phyloP scores from a whole-genome alignment of 1,140 invertebrate species.

The Lysiphlebus fabarum region DNA sequence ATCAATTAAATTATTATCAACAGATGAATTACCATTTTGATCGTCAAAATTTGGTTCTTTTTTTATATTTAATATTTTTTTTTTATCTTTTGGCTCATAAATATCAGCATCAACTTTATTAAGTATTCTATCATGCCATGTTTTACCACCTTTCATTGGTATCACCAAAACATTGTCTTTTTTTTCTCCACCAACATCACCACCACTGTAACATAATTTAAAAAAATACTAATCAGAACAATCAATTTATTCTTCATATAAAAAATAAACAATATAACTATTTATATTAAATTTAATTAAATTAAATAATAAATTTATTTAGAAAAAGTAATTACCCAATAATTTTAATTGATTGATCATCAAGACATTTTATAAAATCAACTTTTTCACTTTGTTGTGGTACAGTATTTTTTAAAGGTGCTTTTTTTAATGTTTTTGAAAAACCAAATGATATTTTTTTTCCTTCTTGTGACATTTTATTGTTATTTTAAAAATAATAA shows the following conservation, averaged over 20 bases:
- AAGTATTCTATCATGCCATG: slow-evolving; percentile 48
- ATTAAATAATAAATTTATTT: not conserved
- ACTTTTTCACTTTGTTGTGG: slow-evolving; percentile 54
- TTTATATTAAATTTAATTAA: too few relatives aligned
- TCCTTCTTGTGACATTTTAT: slow-evolving; percentile 51
- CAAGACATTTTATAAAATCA: slow-evolving; percentile 71
- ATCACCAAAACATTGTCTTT: slow-evolving; percentile 61
- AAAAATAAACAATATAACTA: not conserved
- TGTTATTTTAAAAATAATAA: too few relatives aligned
- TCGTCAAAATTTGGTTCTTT: slow-evolving; percentile 23
- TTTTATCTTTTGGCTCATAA: slow-evolving; percentile 35
- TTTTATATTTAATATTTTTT: slow-evolving; percentile 30
- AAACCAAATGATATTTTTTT: slow-evolving; percentile 80
- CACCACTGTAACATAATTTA: slow-evolving; percentile 17
- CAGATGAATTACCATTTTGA: slow-evolving; percentile 26
- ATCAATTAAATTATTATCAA: slow-evolving; percentile 10
- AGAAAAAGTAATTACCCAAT: slow-evolving; percentile 57
- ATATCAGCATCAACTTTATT: slow-evolving; percentile 49
- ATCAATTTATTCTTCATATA: not conserved
- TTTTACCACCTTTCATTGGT: slow-evolving; percentile 56
- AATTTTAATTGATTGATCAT: slow-evolving; percentile 71
- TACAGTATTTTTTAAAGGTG: slow-evolving; percentile 52
- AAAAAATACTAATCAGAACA: not conserved
- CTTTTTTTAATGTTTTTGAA: slow-evolving; percentile 66
- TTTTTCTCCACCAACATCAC: slow-evolving; percentile 56